A percentile compares a stretch with the other conserved stretches of the same genome.
phyloP scores from a whole-genome alignment of 1,140 invertebrate species.

The Lycorma delicatula region DNA sequence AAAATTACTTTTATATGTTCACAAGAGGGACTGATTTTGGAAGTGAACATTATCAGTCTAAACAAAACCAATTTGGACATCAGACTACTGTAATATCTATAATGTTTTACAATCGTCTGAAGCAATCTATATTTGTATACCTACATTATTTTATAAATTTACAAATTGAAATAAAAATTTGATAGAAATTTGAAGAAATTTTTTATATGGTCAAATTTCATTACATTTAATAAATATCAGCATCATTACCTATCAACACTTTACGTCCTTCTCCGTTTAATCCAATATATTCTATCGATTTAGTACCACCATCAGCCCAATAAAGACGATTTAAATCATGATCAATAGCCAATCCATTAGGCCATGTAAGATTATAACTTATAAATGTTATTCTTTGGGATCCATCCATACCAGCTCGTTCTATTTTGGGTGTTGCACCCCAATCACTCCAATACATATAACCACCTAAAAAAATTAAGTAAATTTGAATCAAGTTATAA shows the following conservation, averaged over 20 bases:
- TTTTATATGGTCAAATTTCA: too few species aligned
- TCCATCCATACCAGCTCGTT: conserved; percentile 82
- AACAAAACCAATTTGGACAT: too few species aligned
- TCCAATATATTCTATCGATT: conserved; percentile 72
- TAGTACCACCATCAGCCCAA: conserved; percentile 73
- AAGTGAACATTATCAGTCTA: too few species aligned
- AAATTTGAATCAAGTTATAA: neutral
- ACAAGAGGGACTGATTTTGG: too few species aligned
- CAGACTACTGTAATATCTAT: too few species aligned
- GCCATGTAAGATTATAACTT: conserved; percentile 62
- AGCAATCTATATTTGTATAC: too few species aligned
- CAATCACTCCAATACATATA: conserved; percentile 87
- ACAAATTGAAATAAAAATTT: too few species aligned
- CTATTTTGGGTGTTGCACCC: conserved; percentile 71
- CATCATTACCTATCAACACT: conserved; percentile 49
- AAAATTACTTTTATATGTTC: too few species aligned
- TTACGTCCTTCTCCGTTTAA: conserved; percentile 68
- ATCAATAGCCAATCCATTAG: conserved; percentile 76
- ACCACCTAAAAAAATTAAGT: conserved; percentile 46
- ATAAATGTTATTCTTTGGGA: conserved; percentile 54
- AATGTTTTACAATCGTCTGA: too few species aligned
- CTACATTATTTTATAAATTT: too few species aligned
- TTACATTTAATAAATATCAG: too few species aligned
- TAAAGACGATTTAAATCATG: conserved; percentile 57
- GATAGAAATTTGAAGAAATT: too few species aligned